Base-by-base conservation (phyloP, 2,888 invertebrate species). In the Monopis laevigella region DNA sequence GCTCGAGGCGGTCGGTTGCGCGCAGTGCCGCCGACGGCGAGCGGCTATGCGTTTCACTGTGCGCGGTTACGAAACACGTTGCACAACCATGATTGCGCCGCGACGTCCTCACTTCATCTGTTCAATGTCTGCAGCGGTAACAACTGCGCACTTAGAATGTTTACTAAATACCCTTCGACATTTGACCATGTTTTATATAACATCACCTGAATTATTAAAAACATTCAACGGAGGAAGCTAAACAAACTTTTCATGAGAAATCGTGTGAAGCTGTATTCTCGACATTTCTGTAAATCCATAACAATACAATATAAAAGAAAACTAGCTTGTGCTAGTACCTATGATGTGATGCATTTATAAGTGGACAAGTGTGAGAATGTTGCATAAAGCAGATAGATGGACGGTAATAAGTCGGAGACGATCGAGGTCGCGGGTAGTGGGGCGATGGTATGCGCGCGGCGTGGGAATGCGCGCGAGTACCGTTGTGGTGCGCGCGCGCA, bases 381-480 rank as follows among this genome's bases (percentile, higher is more conserved):
- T 56, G 46, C 43, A 54, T 55, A 55, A 58, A 53, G 58, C 49
- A 48, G 50, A 50, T 51, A 42, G 39, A 48, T n/a, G n/a, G n/a
- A n/a, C n/a, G n/a, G n/a, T n/a, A n/a, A n/a, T n/a, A n/a, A n/a
- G n/a, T n/a, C 52, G 48, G 52, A 41, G 43, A 28, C 34, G 19
- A 27, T 39, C 35, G 35, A 36, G 43, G 40, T 41, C 40, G 24
- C 30, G 26, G 42, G 44, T 24, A 17, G 27, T 27, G 48, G 51
- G 51, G 49, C 50, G 53, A 50, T 6, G 24, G 41, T 12, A 73
- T 74, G 71, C 66, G 68, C 59, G 60, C 63, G 69, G 45, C 50
- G 70, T 75, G 74, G 70, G 74, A 75, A 77, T 73, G 77, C 67
- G 72, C 68, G 64, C 54, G 63, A 74, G 77, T 80, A 78, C 80